Evolutionary conservation across 2,113 vertebrate genomes (phyloP), one percentile per base, ranked within the genome.

Genomic region (Bambusicola thoracicus): DNA sequence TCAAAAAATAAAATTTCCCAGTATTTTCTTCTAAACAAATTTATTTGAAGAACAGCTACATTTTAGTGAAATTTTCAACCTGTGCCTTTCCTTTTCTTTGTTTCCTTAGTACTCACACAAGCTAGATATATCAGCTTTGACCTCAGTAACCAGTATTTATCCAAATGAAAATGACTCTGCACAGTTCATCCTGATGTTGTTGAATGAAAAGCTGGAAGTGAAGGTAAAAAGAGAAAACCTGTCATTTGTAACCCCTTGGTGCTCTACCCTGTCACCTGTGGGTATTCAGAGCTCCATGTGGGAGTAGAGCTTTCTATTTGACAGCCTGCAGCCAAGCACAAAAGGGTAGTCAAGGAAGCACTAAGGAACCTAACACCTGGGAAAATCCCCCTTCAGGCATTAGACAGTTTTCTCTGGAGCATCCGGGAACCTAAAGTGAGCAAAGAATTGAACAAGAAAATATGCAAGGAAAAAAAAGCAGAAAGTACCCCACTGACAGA

Each of bases 171-270:
- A 88, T 4, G 78, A 90, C 18, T 92, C 84, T 84, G 79, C 93
- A 68, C 93, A 62, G n/a, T 96, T 98, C 78, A 91, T 85, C 69
- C 91, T 98, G 93, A 90, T 85, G 84, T 93, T 97, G 75, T 59
- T 94, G n/a, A 95, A 95, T 62, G 94, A 96, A 81, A 83, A 97
- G 87, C 90, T 98, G 21, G 94, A 97, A 85, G 74, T 97, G 81
- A 97, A 97, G 97, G 97, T 97, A 78, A 97, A 88, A 81, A 16
- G 51, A 72, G 9, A 53, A 34, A 67, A 49, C 13, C 4, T 49
- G 12, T 13, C 5, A 53, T 58, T 51, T 68, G 4, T 63, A 56
- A 19, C 48, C 5, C 32, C 30, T 34, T 2, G 1, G 7, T 65
- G 30, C 25, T 69, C 58, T 34, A 36, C 27, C 32, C 18, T 18